A percentile compares a stretch with the other conserved stretches of the same genome.
Evolutionary conservation across 64 coral and sea anemone genomes (phyloP).

Genomic region (Dendronephthya gigantea): DNA sequence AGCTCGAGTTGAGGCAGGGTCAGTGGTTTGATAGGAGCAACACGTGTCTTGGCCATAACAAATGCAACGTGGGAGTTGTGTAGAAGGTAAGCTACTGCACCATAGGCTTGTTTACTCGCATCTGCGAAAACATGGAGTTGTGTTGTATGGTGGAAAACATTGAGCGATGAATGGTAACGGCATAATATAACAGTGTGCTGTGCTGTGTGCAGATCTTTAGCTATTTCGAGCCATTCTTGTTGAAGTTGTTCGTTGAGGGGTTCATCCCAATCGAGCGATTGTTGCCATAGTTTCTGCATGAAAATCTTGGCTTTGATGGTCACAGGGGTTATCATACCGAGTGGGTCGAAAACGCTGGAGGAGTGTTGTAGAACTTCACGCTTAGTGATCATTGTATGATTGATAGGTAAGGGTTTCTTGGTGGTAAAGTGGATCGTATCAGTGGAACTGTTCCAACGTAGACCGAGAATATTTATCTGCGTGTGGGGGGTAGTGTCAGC

Average conservation of each 20-base stretch:
- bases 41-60: not conserved
- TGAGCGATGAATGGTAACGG: not conserved
- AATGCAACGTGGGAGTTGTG: not conserved
- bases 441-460: not conserved
- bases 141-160: not conserved
- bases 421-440: not conserved
- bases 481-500: not conserved
- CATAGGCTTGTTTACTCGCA: not conserved
- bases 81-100: not conserved
- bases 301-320: conserved; percentile 5
- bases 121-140: not conserved
- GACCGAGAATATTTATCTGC: not conserved
- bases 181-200: not conserved
- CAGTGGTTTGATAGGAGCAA: not conserved
- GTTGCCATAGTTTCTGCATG: conserved; percentile 30
- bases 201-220: not conserved
- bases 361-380: not conserved
- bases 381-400: not conserved
- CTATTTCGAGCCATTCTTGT: not conserved
- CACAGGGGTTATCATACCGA: conserved; percentile 1
- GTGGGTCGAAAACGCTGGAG: conserved; percentile 2
- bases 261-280: conserved; percentile 20
- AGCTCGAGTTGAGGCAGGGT: not conserved
- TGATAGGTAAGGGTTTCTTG: not conserved
- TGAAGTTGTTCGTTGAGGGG: not conserved